Conservation (phyloP, 2,797 vertebrate genomes). For the Sebastes cheni region DNA sequence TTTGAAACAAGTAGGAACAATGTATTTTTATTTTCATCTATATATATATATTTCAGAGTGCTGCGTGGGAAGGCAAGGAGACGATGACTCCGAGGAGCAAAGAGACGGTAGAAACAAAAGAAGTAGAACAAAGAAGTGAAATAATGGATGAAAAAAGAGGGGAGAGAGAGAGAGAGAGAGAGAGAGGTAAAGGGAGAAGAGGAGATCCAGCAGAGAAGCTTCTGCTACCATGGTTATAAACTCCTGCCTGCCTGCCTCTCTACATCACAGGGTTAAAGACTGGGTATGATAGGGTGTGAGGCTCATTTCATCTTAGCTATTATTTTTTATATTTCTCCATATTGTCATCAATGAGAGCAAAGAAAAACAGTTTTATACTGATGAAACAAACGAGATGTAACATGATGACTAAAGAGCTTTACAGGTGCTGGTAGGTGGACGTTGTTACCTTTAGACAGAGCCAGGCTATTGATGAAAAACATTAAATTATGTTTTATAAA, state of each 20-base stretch:
- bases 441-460: too few species aligned
- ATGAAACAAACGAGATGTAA: not conserved
- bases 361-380: not conserved
- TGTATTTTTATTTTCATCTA: too few species aligned
- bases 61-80: not conserved
- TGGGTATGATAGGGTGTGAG: too few species aligned
- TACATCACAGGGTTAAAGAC: too few species aligned
- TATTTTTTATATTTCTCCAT: not conserved
- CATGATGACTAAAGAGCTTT: too few species aligned
- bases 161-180: not conserved
- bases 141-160: not conserved
- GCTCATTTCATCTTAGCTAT: not conserved
- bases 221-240: not conserved
- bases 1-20: too few species aligned
- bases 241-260: not conserved
- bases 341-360: not conserved
- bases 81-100: not conserved
- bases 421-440: too few species aligned
- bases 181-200: not conserved
- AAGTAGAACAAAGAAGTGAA: constrained; percentile 1
- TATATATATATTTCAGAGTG: too few species aligned
- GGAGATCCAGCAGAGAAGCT: not conserved
- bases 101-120: not conserved
- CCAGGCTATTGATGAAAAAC: not conserved
- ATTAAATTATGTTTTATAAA: not conserved